Base-by-base conservation (phyloP, 2,113 vertebrate species). In the Macquaria australasica region DNA sequence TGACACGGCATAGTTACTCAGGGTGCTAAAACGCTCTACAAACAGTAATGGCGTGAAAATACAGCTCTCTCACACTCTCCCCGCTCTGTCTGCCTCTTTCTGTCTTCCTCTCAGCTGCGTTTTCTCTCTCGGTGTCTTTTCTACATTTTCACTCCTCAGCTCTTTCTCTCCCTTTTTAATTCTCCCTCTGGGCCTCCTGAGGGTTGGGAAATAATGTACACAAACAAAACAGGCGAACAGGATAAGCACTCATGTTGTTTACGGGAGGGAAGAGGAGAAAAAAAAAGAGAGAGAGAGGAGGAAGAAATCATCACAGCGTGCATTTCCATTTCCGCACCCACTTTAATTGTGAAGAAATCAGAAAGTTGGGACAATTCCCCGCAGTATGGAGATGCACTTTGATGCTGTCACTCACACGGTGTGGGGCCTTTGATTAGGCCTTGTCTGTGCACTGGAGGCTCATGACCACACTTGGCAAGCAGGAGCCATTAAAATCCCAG, bases 311-410 rank as follows among this genome's bases (percentile, higher is more conserved):
- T 92, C 88, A 56, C 91, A 88, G 89, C 62, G 2, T 83, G 87
- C 5, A 1, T 51, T 83, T 90, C 82, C 80, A 85, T 89, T 34
- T 82, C 43, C 58, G 64, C 78, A 87, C 77, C 85, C 85, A 83
- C 82, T 92, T 81, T 95, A 94, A 94, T 93, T 93, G 92, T 88
- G 89, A 74, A 73, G 86, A 91, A 92, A 94, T 87, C 80, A 81
- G 84, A 89, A 92, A 88, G 86, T 92, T 79, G 74, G 59, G 87
- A 83, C 82, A 82, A 90, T 85, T 89, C 87, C 89, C 77, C 34
- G 37, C 90, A 64, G 87, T 75, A 88, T 82, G 82, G 83, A 84
- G 66, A 84, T 81, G 75, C 55, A 81, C 93, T 94, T 93, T 94
- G 91, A 93, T 91, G 91, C 93, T 87, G 91, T 92, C 93, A 92